Percentiles rank a stretch among this genome's conserved stretches.
These are phyloP conservation scores for Phania funesta DNA, from an alignment of 2,888 invertebrate genomes.

Conservation along the genomic window DNA sequence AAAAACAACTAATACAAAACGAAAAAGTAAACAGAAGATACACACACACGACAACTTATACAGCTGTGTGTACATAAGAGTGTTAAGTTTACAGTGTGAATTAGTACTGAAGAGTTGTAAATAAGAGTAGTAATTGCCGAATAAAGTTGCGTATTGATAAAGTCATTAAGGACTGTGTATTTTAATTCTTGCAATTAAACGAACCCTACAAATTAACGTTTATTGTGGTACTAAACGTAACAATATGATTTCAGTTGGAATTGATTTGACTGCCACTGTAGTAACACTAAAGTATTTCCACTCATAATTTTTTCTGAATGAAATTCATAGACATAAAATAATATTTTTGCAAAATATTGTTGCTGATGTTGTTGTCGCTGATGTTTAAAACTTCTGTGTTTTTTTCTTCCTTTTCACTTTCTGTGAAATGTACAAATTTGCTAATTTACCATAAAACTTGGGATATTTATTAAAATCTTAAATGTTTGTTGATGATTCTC, in stretches of 20 bases:
- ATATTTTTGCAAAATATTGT: slow-evolving; percentile 37
- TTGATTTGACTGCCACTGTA: not conserved
- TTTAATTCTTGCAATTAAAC: too few relatives aligned
- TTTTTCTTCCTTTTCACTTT: slow-evolving; percentile 65
- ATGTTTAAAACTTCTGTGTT: slow-evolving; percentile 47
- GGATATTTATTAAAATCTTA: slow-evolving; percentile 76
- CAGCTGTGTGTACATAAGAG: too few relatives aligned
- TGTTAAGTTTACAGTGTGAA: too few relatives aligned
- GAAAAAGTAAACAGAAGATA: too few relatives aligned
- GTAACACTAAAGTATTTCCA: slow-evolving; percentile 10
- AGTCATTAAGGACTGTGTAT: too few relatives aligned
- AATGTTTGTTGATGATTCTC: slow-evolving; percentile 61
- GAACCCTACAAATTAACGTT: not conserved
- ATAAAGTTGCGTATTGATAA: too few relatives aligned
- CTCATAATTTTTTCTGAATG: slow-evolving; percentile 45
- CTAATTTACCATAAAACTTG: slow-evolving; percentile 81
- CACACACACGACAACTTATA: too few relatives aligned
- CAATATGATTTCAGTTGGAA: not conserved
- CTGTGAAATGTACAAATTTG: slow-evolving; percentile 80
- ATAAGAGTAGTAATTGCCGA: too few relatives aligned
- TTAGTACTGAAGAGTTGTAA: too few relatives aligned
- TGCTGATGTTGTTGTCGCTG: slow-evolving; percentile 12
- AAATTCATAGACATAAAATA: slow-evolving; percentile 44
- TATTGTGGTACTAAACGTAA: too few relatives aligned
- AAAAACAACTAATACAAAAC: too few relatives aligned